Percentiles rank a stretch among this genome's conserved stretches.
These are phyloP conservation scores for Pangasianodon gigas DNA, from an alignment of 2,113 vertebrate genomes.

Conservation along the genomic window DNA sequence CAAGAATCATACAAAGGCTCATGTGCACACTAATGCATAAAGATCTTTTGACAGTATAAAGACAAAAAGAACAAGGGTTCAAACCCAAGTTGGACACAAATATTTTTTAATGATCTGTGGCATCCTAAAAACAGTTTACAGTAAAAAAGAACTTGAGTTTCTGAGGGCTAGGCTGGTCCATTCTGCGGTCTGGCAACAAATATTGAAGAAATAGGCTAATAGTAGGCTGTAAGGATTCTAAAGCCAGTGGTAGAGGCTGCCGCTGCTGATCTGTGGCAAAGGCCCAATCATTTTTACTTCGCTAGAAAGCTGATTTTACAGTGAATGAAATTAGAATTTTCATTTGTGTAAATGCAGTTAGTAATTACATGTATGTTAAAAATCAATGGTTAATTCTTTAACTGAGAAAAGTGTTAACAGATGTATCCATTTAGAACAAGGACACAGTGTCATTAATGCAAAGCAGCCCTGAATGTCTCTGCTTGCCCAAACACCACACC, in stretches of 20 bases:
- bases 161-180: background rate
- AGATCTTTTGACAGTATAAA: background rate
- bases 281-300: background rate
- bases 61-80: background rate
- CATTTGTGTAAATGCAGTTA: background rate
- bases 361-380: background rate
- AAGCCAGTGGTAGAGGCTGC: background rate
- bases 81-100: background rate
- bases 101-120: background rate
- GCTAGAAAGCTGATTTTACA: background rate
- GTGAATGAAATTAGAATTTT: too few relatives aligned
- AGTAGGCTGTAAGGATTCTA: constrained; percentile 7
- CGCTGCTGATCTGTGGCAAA: background rate
- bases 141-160: background rate
- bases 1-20: background rate
- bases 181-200: constrained; percentile 19
- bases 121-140: background rate
- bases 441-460: background rate
- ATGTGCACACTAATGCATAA: background rate
- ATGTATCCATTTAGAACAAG: background rate
- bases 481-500: background rate
- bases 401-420: background rate
- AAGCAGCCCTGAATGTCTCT: background rate
- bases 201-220: constrained; percentile 4
- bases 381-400: background rate